Conservation (phyloP, 1,140 invertebrate genomes). For the Drosophila ogumai region DNA sequence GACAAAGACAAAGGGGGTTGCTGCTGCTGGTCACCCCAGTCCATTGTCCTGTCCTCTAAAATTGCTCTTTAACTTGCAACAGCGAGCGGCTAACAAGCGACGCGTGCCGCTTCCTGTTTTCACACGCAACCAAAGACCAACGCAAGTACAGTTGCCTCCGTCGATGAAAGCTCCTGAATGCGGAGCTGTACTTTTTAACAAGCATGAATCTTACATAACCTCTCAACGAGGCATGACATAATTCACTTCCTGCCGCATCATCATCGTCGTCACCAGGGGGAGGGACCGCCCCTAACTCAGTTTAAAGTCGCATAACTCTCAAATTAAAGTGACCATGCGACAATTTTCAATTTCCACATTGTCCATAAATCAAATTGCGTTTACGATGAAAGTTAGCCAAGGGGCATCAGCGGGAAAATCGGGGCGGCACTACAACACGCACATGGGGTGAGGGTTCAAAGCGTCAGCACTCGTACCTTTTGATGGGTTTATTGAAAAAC, state of each 20-base stretch:
- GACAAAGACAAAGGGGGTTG: conserved; percentile 24
- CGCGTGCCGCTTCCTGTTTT: conserved; percentile 72
- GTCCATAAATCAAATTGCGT: conserved; percentile 82
- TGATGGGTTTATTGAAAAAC: conserved; percentile 82
- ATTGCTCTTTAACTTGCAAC: conserved; percentile 74
- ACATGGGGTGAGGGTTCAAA: conserved; percentile 59
- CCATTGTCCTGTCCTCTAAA: conserved; percentile 19
- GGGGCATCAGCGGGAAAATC: conserved; percentile 34
- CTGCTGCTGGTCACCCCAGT: conserved; percentile 38
- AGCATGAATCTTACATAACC: conserved; percentile 70
- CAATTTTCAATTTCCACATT: conserved; percentile 79
- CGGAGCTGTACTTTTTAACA: conserved; percentile 54
- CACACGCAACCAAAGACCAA: conserved; percentile 51
- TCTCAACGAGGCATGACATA: conserved; percentile 72
- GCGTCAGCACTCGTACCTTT: conserved; percentile 49
- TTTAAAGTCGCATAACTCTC: conserved; percentile 82
- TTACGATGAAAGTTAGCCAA: conserved; percentile 57
- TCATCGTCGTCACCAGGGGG: conserved; percentile 4
- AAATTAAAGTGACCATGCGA: conserved; percentile 83
- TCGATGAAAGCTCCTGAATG: neutral
- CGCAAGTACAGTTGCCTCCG: conserved; percentile 59
- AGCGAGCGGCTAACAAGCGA: conserved; percentile 66
- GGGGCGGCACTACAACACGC: conserved; percentile 21
- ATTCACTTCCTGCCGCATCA: conserved; percentile 71
- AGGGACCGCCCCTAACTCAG: conserved; percentile 39